Evolutionary conservation across 2,888 invertebrate genomes (phyloP), one percentile per base, ranked within the genome.

Genomic region (Catocala fraxini): DNA sequence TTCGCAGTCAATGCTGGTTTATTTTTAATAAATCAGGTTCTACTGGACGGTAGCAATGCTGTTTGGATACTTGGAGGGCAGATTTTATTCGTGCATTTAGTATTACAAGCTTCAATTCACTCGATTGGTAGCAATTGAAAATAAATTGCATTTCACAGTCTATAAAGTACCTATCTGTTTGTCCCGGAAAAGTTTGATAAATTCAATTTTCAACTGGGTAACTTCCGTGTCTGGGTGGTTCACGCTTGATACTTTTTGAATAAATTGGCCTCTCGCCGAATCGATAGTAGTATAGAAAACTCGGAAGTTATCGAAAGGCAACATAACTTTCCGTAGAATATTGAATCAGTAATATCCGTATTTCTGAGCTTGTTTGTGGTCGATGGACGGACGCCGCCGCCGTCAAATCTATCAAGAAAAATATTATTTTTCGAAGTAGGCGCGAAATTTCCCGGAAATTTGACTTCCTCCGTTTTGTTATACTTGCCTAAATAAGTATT

Each of bases 61-160:
- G 48, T 54, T 42, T 48, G 57, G 42, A 41, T 47, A 65, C 60
- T 58, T 54, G 33, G 51, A 56, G 51, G 62, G 42, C 64, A 56
- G 69, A 63, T 68, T 68, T 68, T 60, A 68, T 69, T 70, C 74
- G 68, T 75, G 71, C 77, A 80, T 77, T 83, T 79, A 77, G 74
- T 77, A 82, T 84, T 80, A 85, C 75, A 81, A 78, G 83, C 77
- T 79, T 75, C 81, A 82, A 80, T 84, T 83, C 85, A 81, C 77
- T 61, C 76, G 82, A 90, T 89, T 88, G 86, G 86, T 89, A 85
- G 83, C 88, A 86, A 91, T 90, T 87, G 89, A 88, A 88, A 87
- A 85, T 85, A 91, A 90, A 91, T 91, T 90, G 89, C 87, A 90
- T 91, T 92, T 91, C 89, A 91, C 92, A 91, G 89, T 88, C 91